Conservation (phyloP, 2,113 vertebrate genomes). For the Xiphophorus hellerii region DNA sequence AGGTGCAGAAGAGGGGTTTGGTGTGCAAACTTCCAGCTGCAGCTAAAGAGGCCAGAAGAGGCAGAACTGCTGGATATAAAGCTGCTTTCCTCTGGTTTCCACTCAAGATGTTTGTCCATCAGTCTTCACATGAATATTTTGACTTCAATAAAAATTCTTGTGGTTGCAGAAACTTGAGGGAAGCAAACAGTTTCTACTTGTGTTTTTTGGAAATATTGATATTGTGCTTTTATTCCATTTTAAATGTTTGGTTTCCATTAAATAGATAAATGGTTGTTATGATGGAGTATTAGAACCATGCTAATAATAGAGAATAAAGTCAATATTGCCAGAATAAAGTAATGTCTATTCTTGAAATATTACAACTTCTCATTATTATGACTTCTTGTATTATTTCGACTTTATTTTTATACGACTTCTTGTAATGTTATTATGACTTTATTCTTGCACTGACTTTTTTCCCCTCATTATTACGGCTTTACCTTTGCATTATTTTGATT, state of each 20-base stretch:
- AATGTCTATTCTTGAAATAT: no score
- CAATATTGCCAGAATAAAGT: no score
- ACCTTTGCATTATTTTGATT: no score
- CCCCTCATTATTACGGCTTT: no score
- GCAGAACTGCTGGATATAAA: conserved; percentile 3
- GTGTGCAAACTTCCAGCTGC: conserved; percentile 31
- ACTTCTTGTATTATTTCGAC: no score
- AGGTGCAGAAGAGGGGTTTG: conserved; percentile 26
- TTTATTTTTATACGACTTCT: no score
- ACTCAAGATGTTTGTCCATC: not conserved
- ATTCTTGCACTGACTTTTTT: no score
- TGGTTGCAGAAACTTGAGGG: conserved; percentile 8
- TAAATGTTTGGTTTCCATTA: not conserved
- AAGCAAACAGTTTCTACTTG: conserved; percentile 1
- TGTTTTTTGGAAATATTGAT: not conserved
- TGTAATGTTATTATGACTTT: no score
- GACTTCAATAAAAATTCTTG: not conserved
- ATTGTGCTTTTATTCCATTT: not conserved
- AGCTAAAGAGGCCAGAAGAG: conserved; percentile 29
- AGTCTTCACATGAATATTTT: conserved; percentile 41
- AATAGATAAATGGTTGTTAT: not conserved
- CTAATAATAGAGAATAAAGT: no score
- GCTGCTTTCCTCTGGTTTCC: not conserved
- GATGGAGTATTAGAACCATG: no score
- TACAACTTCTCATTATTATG: no score